Conservation (phyloP, 2,888 invertebrate species). For the Carabus problematicus region DNA sequence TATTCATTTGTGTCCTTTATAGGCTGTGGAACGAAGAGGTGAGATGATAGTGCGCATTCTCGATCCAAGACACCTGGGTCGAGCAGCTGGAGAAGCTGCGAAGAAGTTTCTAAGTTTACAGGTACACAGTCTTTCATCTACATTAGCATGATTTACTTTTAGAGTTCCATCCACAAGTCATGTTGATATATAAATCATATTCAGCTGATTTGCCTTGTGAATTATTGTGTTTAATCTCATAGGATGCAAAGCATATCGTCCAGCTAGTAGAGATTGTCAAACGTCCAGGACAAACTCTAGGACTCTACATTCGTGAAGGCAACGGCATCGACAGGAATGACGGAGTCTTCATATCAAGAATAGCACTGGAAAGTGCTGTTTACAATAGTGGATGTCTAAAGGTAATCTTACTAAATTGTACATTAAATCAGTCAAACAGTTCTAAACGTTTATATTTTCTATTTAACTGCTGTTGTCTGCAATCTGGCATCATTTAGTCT, state of each 20-base stretch:
- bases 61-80: slow-evolving; percentile 86
- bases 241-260: slow-evolving; percentile 80
- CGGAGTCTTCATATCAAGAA: slow-evolving; percentile 97
- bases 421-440: too few species aligned
- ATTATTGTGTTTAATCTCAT: slow-evolving; percentile 48
- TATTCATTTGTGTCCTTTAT: slow-evolving; percentile 45
- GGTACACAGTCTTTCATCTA: slow-evolving; percentile 61
- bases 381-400: slow-evolving; percentile 97
- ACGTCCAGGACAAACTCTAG: slow-evolving; percentile 96
- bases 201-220: too few species aligned
- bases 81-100: slow-evolving; percentile 85
- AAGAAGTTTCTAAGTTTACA: slow-evolving; percentile 84
- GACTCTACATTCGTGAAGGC: slow-evolving; percentile 98
- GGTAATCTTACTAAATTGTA: slow-evolving; percentile 57
- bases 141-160: not conserved
- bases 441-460: not conserved
- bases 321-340: slow-evolving; percentile 95
- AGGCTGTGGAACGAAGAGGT: slow-evolving; percentile 88
- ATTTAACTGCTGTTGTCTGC: not conserved
- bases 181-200: too few species aligned
- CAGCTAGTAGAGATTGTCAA: slow-evolving; percentile 98
- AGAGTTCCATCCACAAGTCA: not conserved
- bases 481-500: too few species aligned
- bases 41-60: slow-evolving; percentile 95
- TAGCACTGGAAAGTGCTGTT: slow-evolving; percentile 95